phyloP scores from a whole-genome alignment of 2,888 invertebrate species.

The Campopleginae sp. region DNA sequence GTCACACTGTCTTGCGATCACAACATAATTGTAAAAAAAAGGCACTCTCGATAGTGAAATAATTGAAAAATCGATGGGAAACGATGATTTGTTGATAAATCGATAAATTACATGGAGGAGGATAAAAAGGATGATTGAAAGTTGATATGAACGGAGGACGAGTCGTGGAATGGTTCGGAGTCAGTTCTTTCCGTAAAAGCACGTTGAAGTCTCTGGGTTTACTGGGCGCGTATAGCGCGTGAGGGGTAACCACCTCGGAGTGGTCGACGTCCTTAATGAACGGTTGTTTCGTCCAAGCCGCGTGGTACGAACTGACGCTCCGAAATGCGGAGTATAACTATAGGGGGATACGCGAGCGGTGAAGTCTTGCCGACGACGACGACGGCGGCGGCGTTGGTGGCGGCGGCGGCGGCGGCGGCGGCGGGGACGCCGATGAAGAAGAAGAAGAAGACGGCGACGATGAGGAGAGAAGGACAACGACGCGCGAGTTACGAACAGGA shows the following conservation, averaged over 20 bases:
- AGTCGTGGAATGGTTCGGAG: constrained; percentile 3
- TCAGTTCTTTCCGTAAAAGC: constrained; percentile 29
- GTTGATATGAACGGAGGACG: constrained; percentile 1
- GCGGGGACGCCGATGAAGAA: constrained; percentile 44
- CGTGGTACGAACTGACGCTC: constrained; percentile 83
- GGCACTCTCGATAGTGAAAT: neutral
- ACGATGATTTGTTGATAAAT: constrained; percentile 3
- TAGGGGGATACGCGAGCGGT: constrained; percentile 68
- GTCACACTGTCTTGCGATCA: constrained; percentile 29
- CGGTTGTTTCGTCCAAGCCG: constrained; percentile 82
- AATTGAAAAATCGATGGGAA: neutral
- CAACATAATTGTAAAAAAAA: neutral
- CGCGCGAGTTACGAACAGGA: constrained; percentile 31
- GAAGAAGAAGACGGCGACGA: constrained; percentile 20
- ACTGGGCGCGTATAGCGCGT: constrained; percentile 43
- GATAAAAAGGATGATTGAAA: neutral
- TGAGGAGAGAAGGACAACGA: constrained; percentile 45
- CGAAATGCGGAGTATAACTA: constrained; percentile 79
- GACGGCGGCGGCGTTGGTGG: constrained; percentile 11
- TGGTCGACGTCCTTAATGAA: constrained; percentile 77
- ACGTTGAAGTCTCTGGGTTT: constrained; percentile 52
- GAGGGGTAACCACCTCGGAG: constrained; percentile 70
- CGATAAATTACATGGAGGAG: no score
- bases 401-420: constrained; percentile 26
- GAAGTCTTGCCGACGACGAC: constrained; percentile 51